Evolutionary conservation across 2,888 invertebrate genomes (phyloP), one percentile per base, ranked within the genome.

Genomic region (Lacanobia wlatinum): DNA sequence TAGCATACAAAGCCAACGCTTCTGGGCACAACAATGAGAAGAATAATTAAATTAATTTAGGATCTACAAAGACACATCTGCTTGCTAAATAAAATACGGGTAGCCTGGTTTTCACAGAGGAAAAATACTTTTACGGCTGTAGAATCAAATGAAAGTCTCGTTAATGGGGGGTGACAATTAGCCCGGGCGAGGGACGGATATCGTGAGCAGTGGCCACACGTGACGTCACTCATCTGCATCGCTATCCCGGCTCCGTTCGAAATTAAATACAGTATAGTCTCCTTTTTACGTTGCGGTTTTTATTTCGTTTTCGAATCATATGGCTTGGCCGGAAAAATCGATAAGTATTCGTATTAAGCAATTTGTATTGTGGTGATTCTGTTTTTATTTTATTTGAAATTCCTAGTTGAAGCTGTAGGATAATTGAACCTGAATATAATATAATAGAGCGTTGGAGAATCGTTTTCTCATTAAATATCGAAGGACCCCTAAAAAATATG

Each of bases 161-260:
- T 38, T 63, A 56, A 52, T 21, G 60, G 82, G 82, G 89, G 87
- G 88, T 86, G 90, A 91, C 90, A 93, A 93, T 93, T 92, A 89
- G 86, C 73, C 70, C 53, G 63, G 58, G 59, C 60, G 48, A 64
- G 75, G 83, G 76, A 67, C 77, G 66, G 64, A 40, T 76, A 55
- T 60, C 66, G 62, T 58, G 60, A 74, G 59, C 62, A 56, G 61
- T 82, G 76, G 85, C 78, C 84, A 88, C 93, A 92, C 90, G 92
- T 94, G 93, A 93, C 94, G 94, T 93, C 94, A 94, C 93, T 94
- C 94, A 94, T 94, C 94, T 94, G 92, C 94, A 94, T 93, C 90
- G 87, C 89, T 88, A 84, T 88, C 83, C 87, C 88, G 40, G 50
- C 78, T 48, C 40, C 91, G 91, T 94, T 93, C 93, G 90, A 92